phyloP scores from a whole-genome alignment of 2,797 vertebrate species.

The Hapalemur alaotrensis region DNA sequence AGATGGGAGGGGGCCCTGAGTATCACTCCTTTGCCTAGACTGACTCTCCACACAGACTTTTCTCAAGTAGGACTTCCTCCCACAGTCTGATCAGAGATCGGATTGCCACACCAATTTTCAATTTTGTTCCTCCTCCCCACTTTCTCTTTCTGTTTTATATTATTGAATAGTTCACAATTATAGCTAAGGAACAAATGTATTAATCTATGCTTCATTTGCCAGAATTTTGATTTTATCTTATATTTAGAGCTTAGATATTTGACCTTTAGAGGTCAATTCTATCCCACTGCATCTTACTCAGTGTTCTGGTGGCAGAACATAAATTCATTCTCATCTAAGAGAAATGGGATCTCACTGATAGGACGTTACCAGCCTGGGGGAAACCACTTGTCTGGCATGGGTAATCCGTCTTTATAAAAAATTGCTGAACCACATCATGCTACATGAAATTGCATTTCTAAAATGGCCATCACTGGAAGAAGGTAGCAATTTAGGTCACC shows the following conservation, averaged over 20 bases:
- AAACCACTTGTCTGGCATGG: background rate
- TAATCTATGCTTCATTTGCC: background rate
- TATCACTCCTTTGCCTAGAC: background rate
- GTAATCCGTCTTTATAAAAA: slow-evolving; percentile 27
- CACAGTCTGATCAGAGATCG: background rate
- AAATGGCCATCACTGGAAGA: background rate
- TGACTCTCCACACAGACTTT: background rate
- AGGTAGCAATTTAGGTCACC: background rate
- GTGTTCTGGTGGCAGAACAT: background rate
- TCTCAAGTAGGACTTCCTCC: background rate
- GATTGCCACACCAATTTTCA: background rate
- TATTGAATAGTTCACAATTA: background rate
- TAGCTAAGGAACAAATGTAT: background rate
- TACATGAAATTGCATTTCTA: background rate
- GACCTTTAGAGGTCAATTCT: background rate
- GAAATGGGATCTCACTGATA: background rate
- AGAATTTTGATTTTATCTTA: background rate
- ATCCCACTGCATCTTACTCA: background rate
- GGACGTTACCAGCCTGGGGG: background rate
- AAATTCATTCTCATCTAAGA: background rate
- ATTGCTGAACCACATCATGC: background rate
- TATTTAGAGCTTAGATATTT: background rate
- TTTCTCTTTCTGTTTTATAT: background rate
- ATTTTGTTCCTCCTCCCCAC: background rate
- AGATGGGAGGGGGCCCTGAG: background rate